phyloP scores from a whole-genome alignment of 2,113 vertebrate species.

The Alligator mississippiensis region DNA sequence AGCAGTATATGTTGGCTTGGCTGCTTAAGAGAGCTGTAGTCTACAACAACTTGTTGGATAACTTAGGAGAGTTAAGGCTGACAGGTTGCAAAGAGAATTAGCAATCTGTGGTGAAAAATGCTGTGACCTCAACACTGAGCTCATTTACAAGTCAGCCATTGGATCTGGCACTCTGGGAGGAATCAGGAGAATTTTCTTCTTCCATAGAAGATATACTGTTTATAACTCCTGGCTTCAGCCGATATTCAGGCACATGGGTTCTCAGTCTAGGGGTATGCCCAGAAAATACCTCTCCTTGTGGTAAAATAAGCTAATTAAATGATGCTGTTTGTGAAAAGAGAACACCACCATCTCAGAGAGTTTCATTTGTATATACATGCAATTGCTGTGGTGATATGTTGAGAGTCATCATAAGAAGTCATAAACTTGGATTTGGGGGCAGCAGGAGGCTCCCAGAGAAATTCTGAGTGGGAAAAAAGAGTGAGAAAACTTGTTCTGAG shows the following conservation, averaged over 20 bases:
- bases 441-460: too few relatives aligned
- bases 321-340: too few relatives aligned
- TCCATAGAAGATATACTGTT: neutral
- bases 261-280: neutral
- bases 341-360: too few relatives aligned
- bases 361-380: too few relatives aligned
- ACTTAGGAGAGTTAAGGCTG: neutral
- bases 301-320: too few relatives aligned
- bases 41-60: neutral
- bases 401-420: too few relatives aligned
- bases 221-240: neutral
- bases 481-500: too few relatives aligned
- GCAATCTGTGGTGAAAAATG: neutral
- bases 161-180: neutral
- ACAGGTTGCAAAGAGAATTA: neutral
- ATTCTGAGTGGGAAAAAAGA: too few relatives aligned
- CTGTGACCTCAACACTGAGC: neutral
- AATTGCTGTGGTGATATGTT: too few relatives aligned
- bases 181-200: neutral
- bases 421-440: too few relatives aligned
- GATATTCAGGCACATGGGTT: neutral
- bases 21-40: neutral
- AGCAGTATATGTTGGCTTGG: neutral
- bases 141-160: neutral
- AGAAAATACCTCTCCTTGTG: too few relatives aligned